These are phyloP conservation scores for Balaeniceps rex DNA, from an alignment of 2,113 vertebrate genomes.

Conservation along the genomic window DNA sequence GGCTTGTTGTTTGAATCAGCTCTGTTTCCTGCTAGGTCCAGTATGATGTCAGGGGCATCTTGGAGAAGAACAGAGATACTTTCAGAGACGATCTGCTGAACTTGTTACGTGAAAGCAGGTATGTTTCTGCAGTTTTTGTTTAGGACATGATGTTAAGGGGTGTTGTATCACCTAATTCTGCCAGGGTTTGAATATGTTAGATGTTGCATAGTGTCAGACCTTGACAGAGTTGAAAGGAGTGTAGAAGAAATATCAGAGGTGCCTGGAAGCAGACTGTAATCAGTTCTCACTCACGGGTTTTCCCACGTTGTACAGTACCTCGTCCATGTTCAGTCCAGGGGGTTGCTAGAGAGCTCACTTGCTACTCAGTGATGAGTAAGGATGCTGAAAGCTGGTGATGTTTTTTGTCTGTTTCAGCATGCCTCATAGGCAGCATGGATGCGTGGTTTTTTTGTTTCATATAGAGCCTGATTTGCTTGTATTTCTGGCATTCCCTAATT, in stretches of 20 bases:
- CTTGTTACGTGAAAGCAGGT: slow-evolving; percentile 94
- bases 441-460: not conserved
- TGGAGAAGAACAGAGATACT: slow-evolving; percentile 97
- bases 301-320: not conserved
- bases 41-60: slow-evolving; percentile 91
- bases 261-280: not conserved
- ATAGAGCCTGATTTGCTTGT: not conserved
- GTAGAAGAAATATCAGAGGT: not conserved
- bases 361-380: not conserved
- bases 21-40: slow-evolving; percentile 81
- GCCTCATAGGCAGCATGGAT: not conserved
- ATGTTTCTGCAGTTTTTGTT: not conserved
- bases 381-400: not conserved
- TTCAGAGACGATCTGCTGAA: slow-evolving; percentile 95
- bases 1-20: slow-evolving; percentile 13
- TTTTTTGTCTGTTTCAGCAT: not conserved
- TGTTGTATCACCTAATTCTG: not conserved
- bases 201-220: not conserved
- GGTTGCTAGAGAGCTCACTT: not conserved
- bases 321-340: not conserved
- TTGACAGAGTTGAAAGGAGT: not conserved
- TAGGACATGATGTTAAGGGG: not conserved
- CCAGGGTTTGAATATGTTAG: not conserved
- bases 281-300: fast-evolving
- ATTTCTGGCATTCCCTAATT: not conserved